Conservation (phyloP, 2,888 invertebrate species). For the Agrotis segetum region DNA sequence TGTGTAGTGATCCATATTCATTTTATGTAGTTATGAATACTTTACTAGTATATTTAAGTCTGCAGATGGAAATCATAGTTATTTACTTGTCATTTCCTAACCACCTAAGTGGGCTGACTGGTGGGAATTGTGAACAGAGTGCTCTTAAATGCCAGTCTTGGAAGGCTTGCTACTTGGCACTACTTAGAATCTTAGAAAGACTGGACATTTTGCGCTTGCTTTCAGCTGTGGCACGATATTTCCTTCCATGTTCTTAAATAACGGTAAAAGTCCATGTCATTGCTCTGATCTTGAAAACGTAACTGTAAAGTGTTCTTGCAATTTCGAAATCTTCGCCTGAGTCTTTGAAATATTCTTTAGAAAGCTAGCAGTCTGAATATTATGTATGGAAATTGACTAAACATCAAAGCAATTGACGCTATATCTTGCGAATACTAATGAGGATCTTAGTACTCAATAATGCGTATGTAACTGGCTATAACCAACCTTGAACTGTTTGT, state of each 20-base stretch:
- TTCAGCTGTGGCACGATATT: background rate
- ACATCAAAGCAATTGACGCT: constrained; percentile 41
- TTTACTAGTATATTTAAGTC: constrained; percentile 5
- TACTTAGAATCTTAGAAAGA: constrained; percentile 6
- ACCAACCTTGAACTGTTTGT: constrained; percentile 15
- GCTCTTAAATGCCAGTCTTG: constrained; percentile 17
- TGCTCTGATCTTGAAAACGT: background rate
- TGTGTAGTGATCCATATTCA: constrained; percentile 3
- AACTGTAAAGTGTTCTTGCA: background rate
- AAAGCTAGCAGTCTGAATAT: constrained; percentile 12
- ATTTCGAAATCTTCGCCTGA: background rate
- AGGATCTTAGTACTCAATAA: constrained; percentile 24
- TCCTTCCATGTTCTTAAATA: background rate
- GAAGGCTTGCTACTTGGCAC: constrained; percentile 3
- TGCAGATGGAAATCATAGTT: constrained; percentile 16
- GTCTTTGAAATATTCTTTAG: background rate
- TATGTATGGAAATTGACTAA: constrained; percentile 39
- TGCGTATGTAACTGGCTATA: constrained; percentile 9
- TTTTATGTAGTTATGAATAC: background rate
- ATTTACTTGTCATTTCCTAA: constrained; percentile 31
- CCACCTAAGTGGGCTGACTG: constrained; percentile 1
- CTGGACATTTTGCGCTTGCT: constrained; percentile 3
- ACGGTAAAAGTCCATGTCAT: background rate
- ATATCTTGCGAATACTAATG: constrained; percentile 39
- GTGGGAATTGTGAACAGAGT: constrained; percentile 6